Base-by-base conservation (phyloP, 1,140 invertebrate genomes). In the silkworm (Bombyx mori) region DNA sequence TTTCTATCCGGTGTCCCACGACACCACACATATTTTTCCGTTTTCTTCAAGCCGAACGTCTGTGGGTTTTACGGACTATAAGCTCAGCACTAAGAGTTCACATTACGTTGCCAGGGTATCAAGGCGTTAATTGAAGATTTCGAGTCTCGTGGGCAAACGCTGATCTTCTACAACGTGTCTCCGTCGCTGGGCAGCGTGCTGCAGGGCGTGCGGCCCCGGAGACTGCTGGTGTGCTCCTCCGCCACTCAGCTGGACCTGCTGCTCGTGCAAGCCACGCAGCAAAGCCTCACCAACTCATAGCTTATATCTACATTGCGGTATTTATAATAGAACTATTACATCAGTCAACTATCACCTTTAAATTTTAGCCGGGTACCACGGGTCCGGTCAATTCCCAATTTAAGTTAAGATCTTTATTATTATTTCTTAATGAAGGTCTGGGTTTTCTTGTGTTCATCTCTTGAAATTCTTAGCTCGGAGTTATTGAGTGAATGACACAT, bases 41-140 rank as follows among this genome's bases (percentile, higher is more conserved):
- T 35, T 35, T 5, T 35, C 26, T 5, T 35, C 26, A 35, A 35
- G 26, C 26, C 26, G 4, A 3, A 35, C 26, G 26, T 35, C 26
- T 35, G 4, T 35, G 4, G 2, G 26, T 35, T 35, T 5, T 35
- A 35, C 26, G 26, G 2, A 35, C 26, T 5, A 2, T 5, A 5
- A 35, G 26, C 26, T 5, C 4, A 5, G 26, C 4, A 35, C 26
- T 35, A 35, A 35, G 4, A 35, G 26, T 35, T 5, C 26, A 35
- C 26, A 5, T 35, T 35, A 35, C 26, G 26, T 53, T 53, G 47
- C 4, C 74, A 94, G 92, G 93, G 93, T 35, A 91, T 94, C 4
- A 94, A 94, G 69, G 90, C 90, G 42, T 86, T 94, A 44, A 93
- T 94, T 58, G 92, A 93, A 60, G 93, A 94, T 80, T 94, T 94